These are phyloP conservation scores for Callinectes sapidus DNA, from an alignment of 2,888 invertebrate genomes.

Conservation along the genomic window DNA sequence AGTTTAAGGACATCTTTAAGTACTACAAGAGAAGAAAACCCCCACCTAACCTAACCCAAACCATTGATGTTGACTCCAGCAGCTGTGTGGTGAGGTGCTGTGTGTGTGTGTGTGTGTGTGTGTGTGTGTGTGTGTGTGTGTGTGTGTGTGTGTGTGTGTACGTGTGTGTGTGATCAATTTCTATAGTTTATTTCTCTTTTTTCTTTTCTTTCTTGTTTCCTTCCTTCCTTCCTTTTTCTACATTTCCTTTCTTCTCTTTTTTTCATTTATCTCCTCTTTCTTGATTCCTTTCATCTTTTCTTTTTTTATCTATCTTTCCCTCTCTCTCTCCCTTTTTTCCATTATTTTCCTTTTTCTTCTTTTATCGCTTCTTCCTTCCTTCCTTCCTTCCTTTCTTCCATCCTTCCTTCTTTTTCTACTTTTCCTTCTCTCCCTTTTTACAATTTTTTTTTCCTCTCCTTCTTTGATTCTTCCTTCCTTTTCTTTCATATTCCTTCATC, in stretches of 20 bases:
- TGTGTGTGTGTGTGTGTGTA: conserved; percentile 21
- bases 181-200: not conserved
- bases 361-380: not conserved
- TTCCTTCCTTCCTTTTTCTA: not conserved
- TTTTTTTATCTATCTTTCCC: not conserved
- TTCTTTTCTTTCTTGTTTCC: not conserved
- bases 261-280: too few species aligned
- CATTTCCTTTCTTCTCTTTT: too few species aligned
- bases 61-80: conserved; percentile 26
- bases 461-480: not conserved
- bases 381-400: not conserved
- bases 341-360: not conserved
- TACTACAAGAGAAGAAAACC: conserved; percentile 59
- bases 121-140: conserved; percentile 25
- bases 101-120: not conserved
- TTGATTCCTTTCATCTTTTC: not conserved
- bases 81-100: not conserved
- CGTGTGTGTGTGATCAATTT: not conserved
- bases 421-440: not conserved
- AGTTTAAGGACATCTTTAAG: conserved; percentile 48
- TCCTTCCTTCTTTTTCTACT: not conserved
- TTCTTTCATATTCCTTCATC: not conserved
- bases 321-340: not conserved
- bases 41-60: conserved; percentile 45
- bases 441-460: not conserved